Evolutionary conservation across 2,888 invertebrate genomes (phyloP), one percentile per base, ranked within the genome.

Genomic region (Frankliniella fusca): DNA sequence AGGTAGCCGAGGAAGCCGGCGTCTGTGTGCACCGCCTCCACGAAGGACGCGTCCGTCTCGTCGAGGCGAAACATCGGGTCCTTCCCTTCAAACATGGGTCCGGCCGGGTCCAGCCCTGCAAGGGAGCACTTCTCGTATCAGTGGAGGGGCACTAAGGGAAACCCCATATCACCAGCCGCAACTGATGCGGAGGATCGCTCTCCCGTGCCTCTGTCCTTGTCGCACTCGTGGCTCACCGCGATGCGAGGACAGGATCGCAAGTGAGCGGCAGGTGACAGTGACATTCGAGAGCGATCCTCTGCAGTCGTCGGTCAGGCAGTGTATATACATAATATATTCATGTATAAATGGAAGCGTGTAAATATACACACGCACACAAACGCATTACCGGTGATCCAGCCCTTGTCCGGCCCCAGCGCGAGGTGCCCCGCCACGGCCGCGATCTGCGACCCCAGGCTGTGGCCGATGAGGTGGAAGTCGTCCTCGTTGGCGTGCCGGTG

Each of bases 21-120:
- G 70, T 70, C 70, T 23, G 70, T 70, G 23, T 70, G 70, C 70
- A 70, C 70, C 70, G 70, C 70, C n/a, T 70, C 70, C 70, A 70
- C 70, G 70, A 70, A 70, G 70, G 23, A 11, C 3, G 70, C 70
- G 70, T 70, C 70, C 70, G 70, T 23, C n/a, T n/a, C 23, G 70
- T 70, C 70, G 9, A 70, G 70, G 70, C 70, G 70, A 23, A 23
- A 2, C 9, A 23, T 11, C 23, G 70, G 23, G 70, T 70, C 70
- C n/a, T n/a, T 23, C 23, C 70, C 70, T 23, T 70, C 70, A 23
- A 70, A 70, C 70, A 70, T n/a, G n/a, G 70, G 70, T n/a, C 70
- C 70, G 70, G 70, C 70, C n/a, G 70, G 70, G 70, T 70, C 70
- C 1, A 70, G 70, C 23, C 70, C 70, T 70, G 70, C 23, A 23